Conservation (phyloP, 2,797 vertebrate genomes). For the Sorex maritimensis region DNA sequence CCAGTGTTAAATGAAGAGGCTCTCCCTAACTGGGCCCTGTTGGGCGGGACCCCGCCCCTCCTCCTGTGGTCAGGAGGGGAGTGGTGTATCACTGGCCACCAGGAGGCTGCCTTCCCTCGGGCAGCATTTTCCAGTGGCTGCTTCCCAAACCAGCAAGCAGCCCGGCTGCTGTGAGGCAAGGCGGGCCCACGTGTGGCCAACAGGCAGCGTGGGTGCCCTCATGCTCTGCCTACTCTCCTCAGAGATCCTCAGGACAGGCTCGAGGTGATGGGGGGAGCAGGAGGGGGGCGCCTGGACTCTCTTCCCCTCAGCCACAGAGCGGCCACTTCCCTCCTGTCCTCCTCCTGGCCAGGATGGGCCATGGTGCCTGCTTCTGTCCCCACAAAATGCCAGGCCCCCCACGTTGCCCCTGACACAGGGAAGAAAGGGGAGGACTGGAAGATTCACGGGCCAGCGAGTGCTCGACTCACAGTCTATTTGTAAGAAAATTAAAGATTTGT, state of each 20-base stretch:
- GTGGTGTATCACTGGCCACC: not conserved
- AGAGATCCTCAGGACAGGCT: not conserved
- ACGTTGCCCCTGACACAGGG: not conserved
- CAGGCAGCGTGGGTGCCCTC: not conserved
- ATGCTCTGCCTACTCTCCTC: not conserved
- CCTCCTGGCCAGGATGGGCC: not conserved
- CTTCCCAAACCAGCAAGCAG: not conserved
- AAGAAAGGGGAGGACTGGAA: constrained; percentile 29
- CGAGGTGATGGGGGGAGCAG: not conserved
- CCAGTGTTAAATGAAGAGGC: not conserved
- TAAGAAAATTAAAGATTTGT: constrained; percentile 89
- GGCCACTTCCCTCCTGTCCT: not conserved
- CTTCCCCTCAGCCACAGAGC: not conserved
- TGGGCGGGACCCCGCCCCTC: not conserved
- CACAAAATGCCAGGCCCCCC: not conserved
- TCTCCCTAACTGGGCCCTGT: not conserved
- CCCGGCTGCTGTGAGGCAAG: not conserved
- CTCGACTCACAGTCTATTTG: constrained; percentile 78
- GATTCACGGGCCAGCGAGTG: constrained; percentile 67
- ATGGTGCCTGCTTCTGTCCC: not conserved
- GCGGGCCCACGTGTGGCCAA: not conserved
- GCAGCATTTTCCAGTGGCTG: constrained; percentile 67
- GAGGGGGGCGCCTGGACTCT: not conserved
- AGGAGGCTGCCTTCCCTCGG: constrained; percentile 1
- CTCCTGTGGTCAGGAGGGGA: not conserved